Evolutionary conservation across 2,797 vertebrate genomes (phyloP).

Genomic region (Microctenopoma steveboyesi): DNA sequence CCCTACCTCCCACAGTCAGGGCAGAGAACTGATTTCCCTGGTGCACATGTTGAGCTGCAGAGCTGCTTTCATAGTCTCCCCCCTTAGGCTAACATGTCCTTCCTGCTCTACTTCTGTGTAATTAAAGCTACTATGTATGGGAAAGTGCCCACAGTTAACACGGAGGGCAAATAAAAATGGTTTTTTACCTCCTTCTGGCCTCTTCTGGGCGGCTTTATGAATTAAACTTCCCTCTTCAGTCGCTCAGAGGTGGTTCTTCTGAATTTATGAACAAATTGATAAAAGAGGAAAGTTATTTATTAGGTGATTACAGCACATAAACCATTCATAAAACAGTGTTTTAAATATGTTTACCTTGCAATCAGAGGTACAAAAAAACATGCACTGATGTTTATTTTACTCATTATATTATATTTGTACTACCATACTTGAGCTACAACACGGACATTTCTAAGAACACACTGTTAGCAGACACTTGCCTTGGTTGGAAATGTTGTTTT

Average conservation of each 20-base stretch:
- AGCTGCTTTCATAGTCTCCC: slow-evolving; percentile 69
- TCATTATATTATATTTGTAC: background rate
- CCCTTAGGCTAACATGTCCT: slow-evolving; percentile 77
- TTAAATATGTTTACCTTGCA: slow-evolving; percentile 47
- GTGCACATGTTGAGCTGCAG: slow-evolving; percentile 74
- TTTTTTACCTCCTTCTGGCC: slow-evolving; percentile 67
- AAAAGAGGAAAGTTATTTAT: slow-evolving; percentile 51
- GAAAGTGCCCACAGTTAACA: slow-evolving; percentile 78
- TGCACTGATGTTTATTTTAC: slow-evolving; percentile 10
- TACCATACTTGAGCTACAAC: slow-evolving; percentile 18
- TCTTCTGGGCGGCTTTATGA: slow-evolving; percentile 68
- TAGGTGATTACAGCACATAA: slow-evolving; percentile 29
- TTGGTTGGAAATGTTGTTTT: slow-evolving; percentile 67
- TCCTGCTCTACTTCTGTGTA: slow-evolving; percentile 79
- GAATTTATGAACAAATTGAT: slow-evolving; percentile 66
- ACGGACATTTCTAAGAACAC: slow-evolving; percentile 26
- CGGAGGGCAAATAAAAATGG: slow-evolving; percentile 73
- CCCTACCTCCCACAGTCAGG: slow-evolving; percentile 72
- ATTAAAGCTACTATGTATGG: slow-evolving; percentile 81
- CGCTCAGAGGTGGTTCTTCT: slow-evolving; percentile 55
- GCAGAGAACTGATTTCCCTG: slow-evolving; percentile 79
- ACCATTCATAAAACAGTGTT: slow-evolving; percentile 31
- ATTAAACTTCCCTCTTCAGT: slow-evolving; percentile 65
- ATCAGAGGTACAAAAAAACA: slow-evolving; percentile 32
- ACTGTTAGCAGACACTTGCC: slow-evolving; percentile 71